A percentile compares a stretch with the other conserved stretches of the same genome.
Evolutionary conservation across 2,113 vertebrate species (phyloP).

Genomic region (Galeopterus variegatus): DNA sequence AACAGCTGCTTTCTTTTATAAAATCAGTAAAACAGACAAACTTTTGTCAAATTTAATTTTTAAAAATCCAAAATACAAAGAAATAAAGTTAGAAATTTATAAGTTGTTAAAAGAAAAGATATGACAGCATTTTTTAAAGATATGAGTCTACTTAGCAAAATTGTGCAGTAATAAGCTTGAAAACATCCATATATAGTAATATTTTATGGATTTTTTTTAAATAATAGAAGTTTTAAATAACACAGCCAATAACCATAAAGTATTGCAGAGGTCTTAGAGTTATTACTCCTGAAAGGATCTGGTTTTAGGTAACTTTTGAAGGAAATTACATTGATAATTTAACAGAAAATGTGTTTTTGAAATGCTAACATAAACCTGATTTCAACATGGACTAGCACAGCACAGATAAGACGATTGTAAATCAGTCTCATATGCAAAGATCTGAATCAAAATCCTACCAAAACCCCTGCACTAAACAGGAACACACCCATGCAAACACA

Average conservation of each 20-base stretch:
- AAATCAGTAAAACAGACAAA: background rate
- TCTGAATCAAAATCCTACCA: background rate
- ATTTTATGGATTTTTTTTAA: background rate
- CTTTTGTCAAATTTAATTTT: background rate
- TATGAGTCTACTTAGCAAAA: background rate
- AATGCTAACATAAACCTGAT: background rate
- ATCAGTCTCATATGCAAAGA: background rate
- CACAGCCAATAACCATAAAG: background rate
- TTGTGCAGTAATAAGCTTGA: background rate
- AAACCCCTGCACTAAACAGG: background rate
- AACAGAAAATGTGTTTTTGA: background rate
- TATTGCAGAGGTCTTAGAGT: background rate
- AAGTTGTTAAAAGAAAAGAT: background rate
- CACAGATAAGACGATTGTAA: background rate
- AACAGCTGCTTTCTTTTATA: background rate
- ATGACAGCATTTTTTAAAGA: background rate
- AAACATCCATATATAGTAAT: background rate
- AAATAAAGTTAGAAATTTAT: background rate
- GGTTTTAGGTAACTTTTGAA: background rate
- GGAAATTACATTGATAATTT: background rate
- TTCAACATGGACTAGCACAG: background rate
- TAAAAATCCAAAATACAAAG: background rate
- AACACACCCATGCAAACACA: background rate
- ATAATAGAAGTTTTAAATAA: background rate
- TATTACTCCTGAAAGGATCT: background rate